A percentile compares a stretch with the other conserved stretches of the same genome.
These are phyloP conservation scores for Mamestra brassicae DNA, from an alignment of 2,888 invertebrate genomes.

Conservation along the genomic window DNA sequence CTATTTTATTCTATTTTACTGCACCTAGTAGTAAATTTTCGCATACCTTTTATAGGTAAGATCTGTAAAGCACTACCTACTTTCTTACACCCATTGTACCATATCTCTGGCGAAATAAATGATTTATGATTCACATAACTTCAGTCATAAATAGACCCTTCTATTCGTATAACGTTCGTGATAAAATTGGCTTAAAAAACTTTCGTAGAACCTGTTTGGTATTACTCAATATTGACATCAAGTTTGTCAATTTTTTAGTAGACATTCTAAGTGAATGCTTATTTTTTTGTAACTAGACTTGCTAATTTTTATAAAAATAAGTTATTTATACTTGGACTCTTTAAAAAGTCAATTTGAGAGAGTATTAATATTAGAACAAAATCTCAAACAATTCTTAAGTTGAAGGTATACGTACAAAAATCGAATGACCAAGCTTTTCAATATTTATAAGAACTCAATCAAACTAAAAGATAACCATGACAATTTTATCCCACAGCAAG, in stretches of 20 bases:
- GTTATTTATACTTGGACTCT: no score
- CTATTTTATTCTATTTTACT: no score
- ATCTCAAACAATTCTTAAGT: not conserved
- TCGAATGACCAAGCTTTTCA: not conserved
- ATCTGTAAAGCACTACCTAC: no score
- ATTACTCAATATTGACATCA: slow-evolving; percentile 26
- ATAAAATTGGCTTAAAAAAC: slow-evolving; percentile 5
- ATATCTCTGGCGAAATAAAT: no score
- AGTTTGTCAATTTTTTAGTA: slow-evolving; percentile 1
- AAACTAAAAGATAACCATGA: not conserved
- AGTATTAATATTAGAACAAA: no score
- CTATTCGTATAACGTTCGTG: not conserved
- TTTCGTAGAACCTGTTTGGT: slow-evolving; percentile 7
- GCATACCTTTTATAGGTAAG: no score
- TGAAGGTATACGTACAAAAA: not conserved
- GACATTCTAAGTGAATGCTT: not conserved
- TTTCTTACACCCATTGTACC: no score
- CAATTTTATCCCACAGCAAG: slow-evolving; percentile 6
- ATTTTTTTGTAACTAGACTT: not conserved
- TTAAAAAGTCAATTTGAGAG: no score
- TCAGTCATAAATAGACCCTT: not conserved
- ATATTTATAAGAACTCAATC: no score
- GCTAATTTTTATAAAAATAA: no score
- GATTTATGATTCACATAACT: not conserved
- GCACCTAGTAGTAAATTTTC: no score